These are phyloP conservation scores for Rhagonycha lutea DNA, from an alignment of 2,888 invertebrate genomes.

Conservation along the genomic window DNA sequence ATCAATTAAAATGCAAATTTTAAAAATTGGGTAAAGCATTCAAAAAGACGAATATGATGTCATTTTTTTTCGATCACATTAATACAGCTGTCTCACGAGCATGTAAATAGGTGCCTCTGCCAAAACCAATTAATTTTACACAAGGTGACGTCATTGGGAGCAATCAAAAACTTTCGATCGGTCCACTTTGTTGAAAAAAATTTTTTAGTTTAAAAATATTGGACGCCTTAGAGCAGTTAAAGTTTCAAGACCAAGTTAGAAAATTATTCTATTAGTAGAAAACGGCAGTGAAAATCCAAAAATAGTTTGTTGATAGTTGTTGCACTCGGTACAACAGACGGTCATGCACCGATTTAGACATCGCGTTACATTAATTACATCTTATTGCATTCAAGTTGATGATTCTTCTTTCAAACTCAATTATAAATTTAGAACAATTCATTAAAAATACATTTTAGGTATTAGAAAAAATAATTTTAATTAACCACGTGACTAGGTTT, in stretches of 20 bases:
- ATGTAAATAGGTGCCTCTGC: not conserved
- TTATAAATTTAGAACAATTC: not conserved
- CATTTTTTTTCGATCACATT: not conserved
- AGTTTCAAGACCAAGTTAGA: not conserved
- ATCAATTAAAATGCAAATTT: not conserved
- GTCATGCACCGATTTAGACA: conserved; percentile 24
- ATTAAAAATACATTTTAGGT: not conserved
- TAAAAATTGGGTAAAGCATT: not conserved
- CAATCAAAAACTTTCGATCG: not conserved
- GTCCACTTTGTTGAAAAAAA: not conserved
- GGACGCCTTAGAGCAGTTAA: not conserved
- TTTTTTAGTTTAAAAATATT: not conserved
- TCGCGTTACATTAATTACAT: not conserved
- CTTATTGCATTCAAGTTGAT: not conserved
- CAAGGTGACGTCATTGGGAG: not conserved
- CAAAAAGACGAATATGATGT: not conserved
- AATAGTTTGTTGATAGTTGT: conserved; percentile 26
- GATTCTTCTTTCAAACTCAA: not conserved
- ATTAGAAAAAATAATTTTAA: not conserved
- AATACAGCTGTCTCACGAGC: not conserved
- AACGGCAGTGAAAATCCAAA: conserved; percentile 14
- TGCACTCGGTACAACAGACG: conserved; percentile 23
- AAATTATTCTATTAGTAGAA: not conserved
- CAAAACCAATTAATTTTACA: not conserved
- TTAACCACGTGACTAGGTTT: too few relatives aligned